phyloP scores from a whole-genome alignment of 2,888 invertebrate species.

The Acronicta aceris region DNA sequence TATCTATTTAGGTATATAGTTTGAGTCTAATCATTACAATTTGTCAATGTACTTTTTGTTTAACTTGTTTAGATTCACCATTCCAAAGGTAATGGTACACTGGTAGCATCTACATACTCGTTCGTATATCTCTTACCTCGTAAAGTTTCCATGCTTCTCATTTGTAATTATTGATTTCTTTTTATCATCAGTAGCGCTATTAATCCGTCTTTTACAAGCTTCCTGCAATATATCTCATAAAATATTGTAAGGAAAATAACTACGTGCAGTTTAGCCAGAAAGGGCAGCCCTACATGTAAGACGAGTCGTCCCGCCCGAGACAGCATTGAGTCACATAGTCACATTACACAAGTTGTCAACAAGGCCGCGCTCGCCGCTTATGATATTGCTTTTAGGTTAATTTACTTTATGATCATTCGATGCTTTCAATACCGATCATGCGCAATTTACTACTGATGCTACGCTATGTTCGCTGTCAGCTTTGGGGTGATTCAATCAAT shows the following conservation, averaged over 20 bases:
- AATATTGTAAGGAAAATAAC: not conserved
- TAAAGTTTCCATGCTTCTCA: too few relatives aligned
- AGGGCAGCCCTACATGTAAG: constrained; percentile 41
- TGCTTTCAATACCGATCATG: constrained; percentile 28
- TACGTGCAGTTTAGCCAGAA: constrained; percentile 1
- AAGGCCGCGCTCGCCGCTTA: constrained; percentile 78
- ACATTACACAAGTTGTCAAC: constrained; percentile 78
- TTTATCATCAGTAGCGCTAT: too few relatives aligned
- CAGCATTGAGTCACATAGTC: constrained; percentile 85
- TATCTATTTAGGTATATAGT: too few relatives aligned
- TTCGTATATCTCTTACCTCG: too few relatives aligned
- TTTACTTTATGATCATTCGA: constrained; percentile 71
- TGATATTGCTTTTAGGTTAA: constrained; percentile 81
- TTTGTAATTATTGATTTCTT: too few relatives aligned
- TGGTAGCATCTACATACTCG: too few relatives aligned
- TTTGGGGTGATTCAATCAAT: not conserved
- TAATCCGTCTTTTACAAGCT: not conserved
- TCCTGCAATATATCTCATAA: not conserved
- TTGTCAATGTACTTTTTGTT: too few relatives aligned
- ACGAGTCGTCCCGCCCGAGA: constrained; percentile 64
- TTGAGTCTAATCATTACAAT: too few relatives aligned
- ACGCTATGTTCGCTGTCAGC: not conserved
- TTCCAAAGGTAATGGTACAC: too few relatives aligned
- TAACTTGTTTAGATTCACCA: too few relatives aligned
- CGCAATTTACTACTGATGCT: constrained; percentile 4